These are phyloP conservation scores for Aspiorhynchus laticeps DNA, from an alignment of 2,113 vertebrate genomes.

Conservation along the genomic window DNA sequence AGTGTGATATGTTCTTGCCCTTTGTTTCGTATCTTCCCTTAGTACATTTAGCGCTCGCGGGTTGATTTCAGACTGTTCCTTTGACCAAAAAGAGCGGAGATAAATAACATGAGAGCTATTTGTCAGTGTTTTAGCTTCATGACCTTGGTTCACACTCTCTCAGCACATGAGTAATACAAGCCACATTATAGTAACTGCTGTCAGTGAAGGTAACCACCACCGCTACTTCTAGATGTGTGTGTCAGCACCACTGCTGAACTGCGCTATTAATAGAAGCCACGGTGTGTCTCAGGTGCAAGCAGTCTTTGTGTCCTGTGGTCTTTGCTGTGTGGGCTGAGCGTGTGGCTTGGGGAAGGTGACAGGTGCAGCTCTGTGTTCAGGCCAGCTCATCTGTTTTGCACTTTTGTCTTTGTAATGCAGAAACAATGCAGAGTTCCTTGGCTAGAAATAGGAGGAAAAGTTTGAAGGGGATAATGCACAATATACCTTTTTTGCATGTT, in stretches of 20 bases:
- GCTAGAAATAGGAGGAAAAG: not conserved
- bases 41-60: not conserved
- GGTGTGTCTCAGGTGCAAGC: conserved; percentile 30
- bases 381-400: conserved; percentile 32
- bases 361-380: conserved; percentile 26
- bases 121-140: not conserved
- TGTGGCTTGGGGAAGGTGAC: conserved; percentile 9
- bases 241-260: conserved; percentile 10
- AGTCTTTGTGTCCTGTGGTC: conserved; percentile 42
- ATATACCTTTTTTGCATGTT: not conserved
- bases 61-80: conserved; percentile 9
- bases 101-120: not conserved
- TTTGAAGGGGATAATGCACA: not conserved
- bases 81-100: not conserved
- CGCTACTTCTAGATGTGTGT: conserved; percentile 34
- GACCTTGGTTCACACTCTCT: conserved; percentile 36
- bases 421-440: not conserved
- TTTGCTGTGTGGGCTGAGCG: conserved; percentile 28
- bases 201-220: conserved; percentile 46
- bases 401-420: conserved; percentile 19
- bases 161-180: conserved; percentile 35
- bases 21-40: conserved; percentile 13
- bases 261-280: conserved; percentile 40
- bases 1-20: conserved; percentile 4
- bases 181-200: conserved; percentile 39